These are phyloP conservation scores for Anser cygnoides DNA, from an alignment of 2,113 vertebrate genomes.

Conservation along the genomic window DNA sequence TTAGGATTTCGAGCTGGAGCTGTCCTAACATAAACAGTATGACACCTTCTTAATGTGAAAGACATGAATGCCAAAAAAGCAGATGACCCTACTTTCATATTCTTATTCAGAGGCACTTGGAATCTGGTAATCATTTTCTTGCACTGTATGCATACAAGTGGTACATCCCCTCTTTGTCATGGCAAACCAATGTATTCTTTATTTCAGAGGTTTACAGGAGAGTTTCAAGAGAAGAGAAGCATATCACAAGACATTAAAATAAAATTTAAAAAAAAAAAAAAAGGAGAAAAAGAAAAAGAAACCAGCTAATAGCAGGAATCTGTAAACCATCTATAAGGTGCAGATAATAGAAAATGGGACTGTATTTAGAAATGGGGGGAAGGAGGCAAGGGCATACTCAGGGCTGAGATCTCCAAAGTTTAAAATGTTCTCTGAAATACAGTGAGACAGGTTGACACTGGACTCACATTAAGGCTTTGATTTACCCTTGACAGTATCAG, in stretches of 20 bases:
- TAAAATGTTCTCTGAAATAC: background rate
- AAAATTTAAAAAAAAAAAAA: background rate
- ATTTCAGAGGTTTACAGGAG: background rate
- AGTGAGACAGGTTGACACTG: background rate
- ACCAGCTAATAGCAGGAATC: background rate
- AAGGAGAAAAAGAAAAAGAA: background rate
- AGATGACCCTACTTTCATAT: background rate
- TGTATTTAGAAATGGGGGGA: background rate
- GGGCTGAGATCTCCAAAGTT: background rate
- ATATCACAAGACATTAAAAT: background rate
- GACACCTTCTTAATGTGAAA: background rate
- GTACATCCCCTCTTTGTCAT: background rate
- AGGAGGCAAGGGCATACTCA: background rate
- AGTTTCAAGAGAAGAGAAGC: background rate
- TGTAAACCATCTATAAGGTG: background rate
- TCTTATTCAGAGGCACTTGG: background rate
- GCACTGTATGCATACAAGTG: background rate
- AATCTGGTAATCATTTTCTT: background rate
- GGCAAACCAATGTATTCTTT: background rate
- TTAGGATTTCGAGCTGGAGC: background rate
- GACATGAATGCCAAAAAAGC: background rate
- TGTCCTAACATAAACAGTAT: background rate
- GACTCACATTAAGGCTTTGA: constrained; percentile 7
- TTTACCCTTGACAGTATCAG: background rate
- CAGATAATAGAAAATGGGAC: background rate